Conservation (phyloP, 2,113 vertebrate species). For the Lepidothrix coronata region DNA sequence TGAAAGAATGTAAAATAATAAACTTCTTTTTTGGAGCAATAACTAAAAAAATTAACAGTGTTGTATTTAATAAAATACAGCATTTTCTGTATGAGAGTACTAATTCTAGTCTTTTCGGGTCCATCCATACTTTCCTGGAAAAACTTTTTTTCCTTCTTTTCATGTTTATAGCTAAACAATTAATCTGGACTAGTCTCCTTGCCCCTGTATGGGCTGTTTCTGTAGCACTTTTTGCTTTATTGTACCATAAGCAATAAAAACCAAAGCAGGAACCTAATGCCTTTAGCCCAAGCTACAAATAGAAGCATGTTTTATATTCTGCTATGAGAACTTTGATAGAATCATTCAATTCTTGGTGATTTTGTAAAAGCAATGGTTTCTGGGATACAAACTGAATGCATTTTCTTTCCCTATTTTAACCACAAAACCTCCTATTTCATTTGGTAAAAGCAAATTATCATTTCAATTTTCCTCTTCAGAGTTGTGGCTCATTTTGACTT, state of each 20-base stretch:
- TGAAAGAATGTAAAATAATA: neutral
- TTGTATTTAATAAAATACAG: neutral
- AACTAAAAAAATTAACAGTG: neutral
- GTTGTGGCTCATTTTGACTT: neutral
- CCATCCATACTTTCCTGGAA: neutral
- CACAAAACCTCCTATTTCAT: neutral
- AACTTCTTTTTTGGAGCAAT: neutral
- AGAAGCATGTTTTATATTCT: neutral
- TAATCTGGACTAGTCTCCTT: neutral
- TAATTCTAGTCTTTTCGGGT: neutral
- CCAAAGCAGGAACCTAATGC: neutral
- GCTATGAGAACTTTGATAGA: neutral
- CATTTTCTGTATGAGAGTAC: neutral
- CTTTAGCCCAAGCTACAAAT: neutral
- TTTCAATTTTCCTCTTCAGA: neutral
- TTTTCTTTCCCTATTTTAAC: neutral
- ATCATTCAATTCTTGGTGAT: neutral
- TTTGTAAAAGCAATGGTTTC: neutral
- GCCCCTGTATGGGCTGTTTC: neutral
- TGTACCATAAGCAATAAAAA: neutral
- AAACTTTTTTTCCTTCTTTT: neutral
- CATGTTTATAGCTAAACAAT: neutral
- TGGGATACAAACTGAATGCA: rapidly evolving
- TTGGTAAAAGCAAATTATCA: neutral
- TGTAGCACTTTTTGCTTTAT: neutral